Percentiles rank a stretch among this genome's conserved stretches.
phyloP scores from a whole-genome alignment of 2,888 invertebrate species.

The Trissolcus japonicus region DNA sequence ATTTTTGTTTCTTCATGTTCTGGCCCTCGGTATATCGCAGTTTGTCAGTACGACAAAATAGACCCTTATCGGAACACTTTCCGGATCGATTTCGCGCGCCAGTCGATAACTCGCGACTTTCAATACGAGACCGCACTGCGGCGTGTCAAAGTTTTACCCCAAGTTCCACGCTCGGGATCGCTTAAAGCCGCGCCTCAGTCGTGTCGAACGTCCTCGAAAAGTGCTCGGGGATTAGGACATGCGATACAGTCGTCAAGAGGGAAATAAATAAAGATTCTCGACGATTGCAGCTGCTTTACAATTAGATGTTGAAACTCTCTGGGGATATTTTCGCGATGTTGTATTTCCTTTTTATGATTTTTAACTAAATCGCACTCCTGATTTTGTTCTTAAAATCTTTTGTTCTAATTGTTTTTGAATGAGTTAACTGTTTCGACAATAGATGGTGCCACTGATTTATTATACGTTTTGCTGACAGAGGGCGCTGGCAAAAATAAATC shows the following conservation, averaged over 20 bases:
- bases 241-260: conserved; percentile 19
- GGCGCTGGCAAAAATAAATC: too few species aligned
- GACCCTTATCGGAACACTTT: conserved; percentile 34
- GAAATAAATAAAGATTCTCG: conserved; percentile 10
- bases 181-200: conserved; percentile 26
- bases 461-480: too few species aligned
- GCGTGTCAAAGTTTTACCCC: conserved; percentile 20
- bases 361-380: too few species aligned
- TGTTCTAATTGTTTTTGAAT: too few species aligned
- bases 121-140: conserved; percentile 18
- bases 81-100: conserved; percentile 32
- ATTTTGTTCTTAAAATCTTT: too few species aligned
- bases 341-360: neutral
- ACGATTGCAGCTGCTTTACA: conserved; percentile 6
- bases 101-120: conserved; percentile 35
- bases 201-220: conserved; percentile 36
- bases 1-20: neutral
- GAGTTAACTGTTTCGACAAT: too few species aligned
- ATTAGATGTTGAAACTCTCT: neutral
- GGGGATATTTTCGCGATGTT: neutral
- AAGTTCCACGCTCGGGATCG: conserved; percentile 40
- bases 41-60: conserved; percentile 25
- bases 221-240: conserved; percentile 24
- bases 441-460: too few species aligned
- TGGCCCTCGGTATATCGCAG: neutral